Evolutionary conservation across 2,113 vertebrate genomes (phyloP).

Genomic region (Larimichthys crocea): DNA sequence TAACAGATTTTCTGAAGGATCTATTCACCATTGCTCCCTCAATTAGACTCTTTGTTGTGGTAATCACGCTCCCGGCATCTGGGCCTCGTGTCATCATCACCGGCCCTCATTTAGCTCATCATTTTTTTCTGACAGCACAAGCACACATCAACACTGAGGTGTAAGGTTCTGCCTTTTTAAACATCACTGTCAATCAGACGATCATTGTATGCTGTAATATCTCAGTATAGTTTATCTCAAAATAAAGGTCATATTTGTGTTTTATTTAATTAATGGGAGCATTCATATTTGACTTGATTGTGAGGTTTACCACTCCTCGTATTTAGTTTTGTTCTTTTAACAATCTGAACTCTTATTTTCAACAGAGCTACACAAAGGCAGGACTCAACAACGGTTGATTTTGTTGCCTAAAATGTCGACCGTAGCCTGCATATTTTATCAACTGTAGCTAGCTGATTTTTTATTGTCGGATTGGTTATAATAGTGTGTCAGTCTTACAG

Average conservation of each 20-base stretch:
- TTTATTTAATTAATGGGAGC: background rate
- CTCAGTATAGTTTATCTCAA: background rate
- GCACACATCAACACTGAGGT: background rate
- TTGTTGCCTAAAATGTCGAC: too few species aligned
- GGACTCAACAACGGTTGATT: too few species aligned
- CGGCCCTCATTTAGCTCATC: slow-evolving; percentile 28
- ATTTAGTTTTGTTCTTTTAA: too few species aligned
- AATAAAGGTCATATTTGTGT: background rate
- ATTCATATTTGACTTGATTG: background rate
- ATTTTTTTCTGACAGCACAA: background rate
- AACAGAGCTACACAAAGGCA: too few species aligned
- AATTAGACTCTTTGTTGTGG: slow-evolving; percentile 60
- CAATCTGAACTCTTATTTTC: too few species aligned
- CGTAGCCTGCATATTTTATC: too few species aligned
- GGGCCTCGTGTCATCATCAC: slow-evolving; percentile 33
- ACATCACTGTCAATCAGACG: background rate
- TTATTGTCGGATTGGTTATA: too few species aligned
- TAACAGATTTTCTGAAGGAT: slow-evolving; percentile 43
- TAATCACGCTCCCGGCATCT: slow-evolving; percentile 45
- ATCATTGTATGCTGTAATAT: background rate
- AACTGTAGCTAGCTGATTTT: too few species aligned
- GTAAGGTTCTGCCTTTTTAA: background rate
- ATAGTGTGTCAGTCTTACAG: too few species aligned
- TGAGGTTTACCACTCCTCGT: background rate
- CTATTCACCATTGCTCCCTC: slow-evolving; percentile 43